These are phyloP conservation scores for Thinocorus orbignyianus DNA, from an alignment of 2,113 vertebrate genomes.

Conservation along the genomic window DNA sequence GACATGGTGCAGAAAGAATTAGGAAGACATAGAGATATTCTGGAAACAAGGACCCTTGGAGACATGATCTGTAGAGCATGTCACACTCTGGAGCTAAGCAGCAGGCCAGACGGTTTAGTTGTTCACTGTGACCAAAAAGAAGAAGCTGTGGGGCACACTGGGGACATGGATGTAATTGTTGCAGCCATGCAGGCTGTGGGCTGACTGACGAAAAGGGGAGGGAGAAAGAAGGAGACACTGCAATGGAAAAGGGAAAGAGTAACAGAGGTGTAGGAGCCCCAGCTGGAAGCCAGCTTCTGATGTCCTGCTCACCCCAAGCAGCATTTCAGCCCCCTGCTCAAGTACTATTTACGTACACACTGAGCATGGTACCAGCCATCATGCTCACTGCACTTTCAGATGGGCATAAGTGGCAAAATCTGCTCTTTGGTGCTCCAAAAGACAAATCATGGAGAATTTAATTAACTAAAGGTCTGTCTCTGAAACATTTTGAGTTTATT, in stretches of 20 bases:
- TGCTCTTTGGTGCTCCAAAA: background rate
- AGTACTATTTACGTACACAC: background rate
- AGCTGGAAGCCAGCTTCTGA: background rate
- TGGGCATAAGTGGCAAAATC: background rate
- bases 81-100: background rate
- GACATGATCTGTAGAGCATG: background rate
- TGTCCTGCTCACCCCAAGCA: background rate
- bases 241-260: background rate
- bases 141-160: background rate
- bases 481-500: background rate
- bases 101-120: background rate
- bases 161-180: background rate
- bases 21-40: background rate
- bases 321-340: background rate
- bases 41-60: background rate
- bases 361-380: rapidly evolving
- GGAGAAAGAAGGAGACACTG: background rate
- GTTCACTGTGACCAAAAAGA: background rate
- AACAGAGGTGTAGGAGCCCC: background rate
- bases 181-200: background rate
- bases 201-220: background rate
- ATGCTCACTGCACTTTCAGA: background rate
- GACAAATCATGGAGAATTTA: background rate
- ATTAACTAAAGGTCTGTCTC: background rate
- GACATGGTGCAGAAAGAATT: background rate